Evolutionary conservation across 2,797 vertebrate genomes (phyloP).

Genomic region (Sarcophilus harrisii): DNA sequence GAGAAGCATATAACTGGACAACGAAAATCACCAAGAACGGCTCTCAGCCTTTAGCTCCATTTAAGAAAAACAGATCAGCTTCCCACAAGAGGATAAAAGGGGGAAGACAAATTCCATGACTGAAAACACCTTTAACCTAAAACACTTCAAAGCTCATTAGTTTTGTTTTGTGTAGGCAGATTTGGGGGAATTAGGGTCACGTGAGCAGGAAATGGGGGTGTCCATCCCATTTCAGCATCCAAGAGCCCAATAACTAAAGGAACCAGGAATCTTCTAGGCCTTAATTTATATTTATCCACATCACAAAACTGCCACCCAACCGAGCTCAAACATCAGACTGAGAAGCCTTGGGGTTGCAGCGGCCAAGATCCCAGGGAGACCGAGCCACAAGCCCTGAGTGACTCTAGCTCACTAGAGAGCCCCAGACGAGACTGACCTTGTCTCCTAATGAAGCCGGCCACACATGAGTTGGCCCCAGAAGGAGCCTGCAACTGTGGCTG

Average conservation of each 20-base stretch:
- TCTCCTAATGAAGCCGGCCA: background rate
- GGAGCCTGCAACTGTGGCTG: background rate
- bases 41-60: background rate
- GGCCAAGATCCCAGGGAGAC: background rate
- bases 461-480: too few relatives aligned
- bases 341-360: background rate
- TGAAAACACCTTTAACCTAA: background rate
- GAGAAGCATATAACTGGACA: too few relatives aligned
- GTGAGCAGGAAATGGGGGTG: background rate
- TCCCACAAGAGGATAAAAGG: background rate
- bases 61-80: background rate
- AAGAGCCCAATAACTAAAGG: background rate
- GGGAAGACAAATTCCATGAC: background rate
- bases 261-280: conserved; percentile 67
- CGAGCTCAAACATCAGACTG: conserved; percentile 36
- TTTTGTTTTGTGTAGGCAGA: background rate
- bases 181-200: background rate
- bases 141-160: background rate
- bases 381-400: background rate
- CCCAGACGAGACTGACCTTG: background rate
- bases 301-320: conserved; percentile 53
- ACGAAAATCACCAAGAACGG: background rate
- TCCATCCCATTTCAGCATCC: background rate
- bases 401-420: background rate
- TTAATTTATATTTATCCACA: conserved; percentile 72